Evolutionary conservation across 2,113 vertebrate genomes (phyloP).

Genomic region (Grallaria varia): DNA sequence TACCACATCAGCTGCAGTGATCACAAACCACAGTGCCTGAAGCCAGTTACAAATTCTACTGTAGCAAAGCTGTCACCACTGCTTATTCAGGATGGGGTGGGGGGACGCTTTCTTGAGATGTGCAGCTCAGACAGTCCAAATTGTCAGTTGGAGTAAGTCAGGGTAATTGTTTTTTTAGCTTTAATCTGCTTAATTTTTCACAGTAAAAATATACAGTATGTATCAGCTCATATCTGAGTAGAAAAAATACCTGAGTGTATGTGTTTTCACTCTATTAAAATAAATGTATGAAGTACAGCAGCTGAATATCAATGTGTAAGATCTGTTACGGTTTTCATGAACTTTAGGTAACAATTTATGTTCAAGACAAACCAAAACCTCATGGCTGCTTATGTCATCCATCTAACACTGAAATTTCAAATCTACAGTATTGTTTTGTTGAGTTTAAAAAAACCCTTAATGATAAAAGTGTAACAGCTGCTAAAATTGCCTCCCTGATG

Average conservation of each 20-base stretch:
- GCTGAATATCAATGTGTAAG: background rate
- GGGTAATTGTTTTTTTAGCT: background rate
- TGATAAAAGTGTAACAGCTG: background rate
- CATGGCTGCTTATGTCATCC: background rate
- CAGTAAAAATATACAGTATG: background rate
- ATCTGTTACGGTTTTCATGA: background rate
- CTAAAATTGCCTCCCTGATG: background rate
- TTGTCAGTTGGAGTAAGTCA: background rate
- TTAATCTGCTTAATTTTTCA: background rate
- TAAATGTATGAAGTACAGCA: background rate
- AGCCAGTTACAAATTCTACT: background rate
- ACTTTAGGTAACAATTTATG: background rate
- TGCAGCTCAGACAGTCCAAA: background rate
- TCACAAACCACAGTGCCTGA: background rate
- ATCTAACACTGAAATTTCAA: background rate
- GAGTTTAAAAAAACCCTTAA: background rate
- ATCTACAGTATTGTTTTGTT: background rate
- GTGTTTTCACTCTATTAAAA: background rate
- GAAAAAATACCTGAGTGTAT: rapidly evolving
- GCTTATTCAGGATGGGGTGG: background rate
- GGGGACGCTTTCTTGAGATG: background rate
- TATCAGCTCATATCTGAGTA: background rate
- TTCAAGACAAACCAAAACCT: background rate
- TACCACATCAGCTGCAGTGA: background rate
- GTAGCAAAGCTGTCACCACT: background rate